Evolutionary conservation across 2,797 vertebrate genomes (phyloP).

Genomic region (Ptychobarbus kaznakovi): DNA sequence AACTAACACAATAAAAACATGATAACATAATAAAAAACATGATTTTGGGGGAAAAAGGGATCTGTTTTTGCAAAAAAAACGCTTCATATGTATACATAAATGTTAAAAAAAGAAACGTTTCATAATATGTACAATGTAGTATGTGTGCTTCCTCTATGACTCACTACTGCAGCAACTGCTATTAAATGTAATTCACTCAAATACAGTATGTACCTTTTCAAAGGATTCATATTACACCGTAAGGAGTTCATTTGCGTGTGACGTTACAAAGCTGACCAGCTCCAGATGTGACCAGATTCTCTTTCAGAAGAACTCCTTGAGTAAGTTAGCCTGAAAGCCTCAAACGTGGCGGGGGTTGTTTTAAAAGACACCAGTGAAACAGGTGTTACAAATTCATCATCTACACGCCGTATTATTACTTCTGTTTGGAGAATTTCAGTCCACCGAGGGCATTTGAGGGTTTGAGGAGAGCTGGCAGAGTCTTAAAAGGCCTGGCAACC

Average conservation of each 20-base stretch:
- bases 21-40: too few species aligned
- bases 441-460: conserved; percentile 43
- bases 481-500: conserved; percentile 51
- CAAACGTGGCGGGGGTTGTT: conserved; percentile 9
- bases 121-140: neutral
- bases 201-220: neutral
- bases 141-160: neutral
- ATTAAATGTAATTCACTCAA: neutral
- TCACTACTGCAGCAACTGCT: neutral
- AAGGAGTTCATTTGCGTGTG: conserved; percentile 7
- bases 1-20: too few species aligned
- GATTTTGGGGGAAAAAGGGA: too few species aligned
- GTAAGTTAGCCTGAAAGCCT: conserved; percentile 7
- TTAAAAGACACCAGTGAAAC: conserved; percentile 42
- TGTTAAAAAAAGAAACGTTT: neutral
- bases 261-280: conserved; percentile 13
- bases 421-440: conserved; percentile 48
- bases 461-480: conserved; percentile 41
- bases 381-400: conserved; percentile 53
- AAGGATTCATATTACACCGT: conserved; percentile 11
- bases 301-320: conserved; percentile 19
- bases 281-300: conserved; percentile 43
- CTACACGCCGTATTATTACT: conserved; percentile 42
- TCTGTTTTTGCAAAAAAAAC: too few species aligned
- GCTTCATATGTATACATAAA: too few species aligned